Evolutionary conservation across 2,113 vertebrate species (phyloP), one percentile per base, ranked within the genome.

Genomic region (Amblyopsis rosae): DNA sequence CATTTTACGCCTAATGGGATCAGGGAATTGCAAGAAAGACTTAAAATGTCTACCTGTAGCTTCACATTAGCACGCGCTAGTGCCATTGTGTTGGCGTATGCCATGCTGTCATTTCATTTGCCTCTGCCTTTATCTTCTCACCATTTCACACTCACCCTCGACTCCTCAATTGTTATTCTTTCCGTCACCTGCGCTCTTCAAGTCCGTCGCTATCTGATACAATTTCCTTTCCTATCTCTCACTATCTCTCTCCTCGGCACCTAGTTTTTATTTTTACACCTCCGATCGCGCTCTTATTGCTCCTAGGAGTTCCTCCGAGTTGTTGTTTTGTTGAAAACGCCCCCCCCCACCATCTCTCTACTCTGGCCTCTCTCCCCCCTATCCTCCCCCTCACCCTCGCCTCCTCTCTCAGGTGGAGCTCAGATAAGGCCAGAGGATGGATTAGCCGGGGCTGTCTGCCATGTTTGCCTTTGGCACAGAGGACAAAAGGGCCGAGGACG

Each of bases 401-500:
- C 72, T 65, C 57, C 58, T 62, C 76, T 77, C 71, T 65, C 70
- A 76, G 78, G 82, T 81, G 75, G 68, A 76, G 87, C 85, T 87
- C 86, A 83, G 84, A 89, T 87, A 86, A 87, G 76, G 76, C 75
- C 66, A 54, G 73, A 81, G 77, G 59, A 80, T 68, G 70, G 82
- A 83, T 88, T 86, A 89, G 76, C 58, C 51, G 67, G 59, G 77
- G 79, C 82, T 77, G 45, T 86, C 83, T 72, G 75, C 71, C 73
- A 76, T 82, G 84, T 86, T 87, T 88, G 85, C 75, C 82, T 87
- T 81, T 80, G 82, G 77, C 81, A 77, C 69, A 76, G 77, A 87
- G 87, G 76, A 85, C 83, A 89, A 87, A 59, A 89, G 77, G 81
- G 71, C 85, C 73, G 26, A 57, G 67, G 75, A 79, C 66, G 75